Evolutionary conservation across 2,888 invertebrate species (phyloP).

Genomic region (Invenusta paracnida): DNA sequence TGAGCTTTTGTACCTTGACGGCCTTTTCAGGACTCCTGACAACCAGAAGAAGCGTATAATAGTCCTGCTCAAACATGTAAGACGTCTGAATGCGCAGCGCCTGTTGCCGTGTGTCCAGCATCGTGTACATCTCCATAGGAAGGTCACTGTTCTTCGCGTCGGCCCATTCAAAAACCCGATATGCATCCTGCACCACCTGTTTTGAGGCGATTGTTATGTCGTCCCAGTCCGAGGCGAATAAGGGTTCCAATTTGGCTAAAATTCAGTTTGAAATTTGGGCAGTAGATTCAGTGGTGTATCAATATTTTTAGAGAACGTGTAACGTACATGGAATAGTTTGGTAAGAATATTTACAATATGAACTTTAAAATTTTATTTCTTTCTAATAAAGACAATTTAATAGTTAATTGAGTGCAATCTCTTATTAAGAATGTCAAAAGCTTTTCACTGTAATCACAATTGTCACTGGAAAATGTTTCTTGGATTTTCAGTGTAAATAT

Average conservation of each 20-base stretch:
- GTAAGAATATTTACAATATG: too few species aligned
- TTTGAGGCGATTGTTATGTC: background rate
- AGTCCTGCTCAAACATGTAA: background rate
- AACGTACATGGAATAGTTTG: background rate
- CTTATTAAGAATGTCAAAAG: too few species aligned
- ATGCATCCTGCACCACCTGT: background rate
- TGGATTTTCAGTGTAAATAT: too few species aligned
- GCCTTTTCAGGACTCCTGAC: background rate
- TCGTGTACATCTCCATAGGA: background rate
- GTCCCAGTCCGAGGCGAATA: background rate
- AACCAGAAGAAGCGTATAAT: background rate
- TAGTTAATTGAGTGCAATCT: too few species aligned
- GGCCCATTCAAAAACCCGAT: background rate
- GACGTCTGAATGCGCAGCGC: background rate
- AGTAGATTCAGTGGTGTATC: too few species aligned
- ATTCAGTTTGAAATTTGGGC: too few species aligned
- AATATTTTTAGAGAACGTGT: too few species aligned
- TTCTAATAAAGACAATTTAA: too few species aligned
- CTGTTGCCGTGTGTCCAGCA: background rate
- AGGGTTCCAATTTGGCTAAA: background rate
- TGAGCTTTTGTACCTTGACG: background rate
- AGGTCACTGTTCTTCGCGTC: background rate
- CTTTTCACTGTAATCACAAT: too few species aligned
- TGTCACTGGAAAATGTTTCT: too few species aligned
- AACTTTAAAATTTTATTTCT: too few species aligned